These are phyloP conservation scores for Sycobia sp. DNA, from an alignment of 1,140 invertebrate species.

Conservation along the genomic window DNA sequence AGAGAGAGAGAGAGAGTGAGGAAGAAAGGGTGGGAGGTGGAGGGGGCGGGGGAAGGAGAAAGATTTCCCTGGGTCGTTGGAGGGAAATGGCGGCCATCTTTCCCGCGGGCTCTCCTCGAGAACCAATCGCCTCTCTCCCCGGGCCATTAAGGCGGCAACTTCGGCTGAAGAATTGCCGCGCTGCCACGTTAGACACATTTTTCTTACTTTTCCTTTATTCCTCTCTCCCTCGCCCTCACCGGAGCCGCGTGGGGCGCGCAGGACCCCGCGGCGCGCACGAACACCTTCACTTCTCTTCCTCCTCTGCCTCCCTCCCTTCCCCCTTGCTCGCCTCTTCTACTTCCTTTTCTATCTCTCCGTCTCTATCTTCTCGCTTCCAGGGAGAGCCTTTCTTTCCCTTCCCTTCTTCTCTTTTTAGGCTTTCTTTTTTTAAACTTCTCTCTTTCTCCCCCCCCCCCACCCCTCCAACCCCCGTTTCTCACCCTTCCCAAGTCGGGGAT, in stretches of 20 bases:
- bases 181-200: slow-evolving; percentile 64
- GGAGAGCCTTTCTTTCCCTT: slow-evolving; percentile 14
- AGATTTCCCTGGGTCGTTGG: slow-evolving; percentile 59
- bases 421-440: slow-evolving; percentile 31
- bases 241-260: neutral
- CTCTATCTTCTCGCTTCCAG: neutral
- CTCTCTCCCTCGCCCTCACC: slow-evolving; percentile 41
- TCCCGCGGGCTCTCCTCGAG: slow-evolving; percentile 60
- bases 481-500: neutral
- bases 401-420: slow-evolving; percentile 21
- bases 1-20: slow-evolving; percentile 29
- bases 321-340: neutral
- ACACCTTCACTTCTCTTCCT: slow-evolving; percentile 19
- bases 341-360: slow-evolving; percentile 9
- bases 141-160: slow-evolving; percentile 62
- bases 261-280: slow-evolving; percentile 25
- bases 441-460: slow-evolving; percentile 17
- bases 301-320: neutral
- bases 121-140: slow-evolving; percentile 60
- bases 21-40: slow-evolving; percentile 2
- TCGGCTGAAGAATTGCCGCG: slow-evolving; percentile 61
- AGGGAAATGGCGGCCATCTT: slow-evolving; percentile 64
- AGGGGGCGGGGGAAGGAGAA: slow-evolving; percentile 38
- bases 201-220: slow-evolving; percentile 65
- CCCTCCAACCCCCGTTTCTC: neutral